These are phyloP conservation scores for Nanger granti DNA, from an alignment of 2,113 vertebrate genomes.

Conservation along the genomic window DNA sequence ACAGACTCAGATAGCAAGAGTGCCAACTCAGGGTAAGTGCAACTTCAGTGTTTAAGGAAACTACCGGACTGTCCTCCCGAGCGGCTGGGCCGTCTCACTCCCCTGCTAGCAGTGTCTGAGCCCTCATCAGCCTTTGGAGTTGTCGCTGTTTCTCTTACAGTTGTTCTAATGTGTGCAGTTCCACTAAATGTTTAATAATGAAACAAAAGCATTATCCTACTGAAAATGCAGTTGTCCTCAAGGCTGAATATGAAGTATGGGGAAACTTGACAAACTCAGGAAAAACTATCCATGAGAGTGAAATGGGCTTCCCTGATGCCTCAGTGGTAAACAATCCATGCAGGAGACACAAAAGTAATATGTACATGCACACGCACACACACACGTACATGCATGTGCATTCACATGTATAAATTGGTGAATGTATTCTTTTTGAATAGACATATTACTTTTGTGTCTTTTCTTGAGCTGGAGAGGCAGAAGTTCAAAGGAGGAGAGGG, in stretches of 20 bases:
- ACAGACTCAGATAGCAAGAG: neutral
- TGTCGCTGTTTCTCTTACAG: neutral
- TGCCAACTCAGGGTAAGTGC: neutral
- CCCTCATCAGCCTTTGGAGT: neutral
- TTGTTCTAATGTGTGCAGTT: neutral
- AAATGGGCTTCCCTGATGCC: neutral
- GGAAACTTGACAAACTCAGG: neutral
- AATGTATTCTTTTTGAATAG: neutral
- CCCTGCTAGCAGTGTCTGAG: neutral
- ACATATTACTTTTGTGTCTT: neutral
- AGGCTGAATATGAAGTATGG: neutral
- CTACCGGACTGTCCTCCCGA: accelerated
- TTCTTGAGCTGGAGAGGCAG: neutral
- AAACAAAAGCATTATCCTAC: neutral
- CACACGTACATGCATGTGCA: neutral
- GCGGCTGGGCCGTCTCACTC: neutral
- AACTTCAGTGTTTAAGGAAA: neutral
- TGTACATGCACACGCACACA: neutral
- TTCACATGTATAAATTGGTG: neutral
- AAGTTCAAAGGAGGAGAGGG: neutral
- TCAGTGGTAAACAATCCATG: neutral
- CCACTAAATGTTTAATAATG: neutral
- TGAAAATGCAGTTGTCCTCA: neutral
- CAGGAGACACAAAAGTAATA: neutral
- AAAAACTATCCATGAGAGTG: neutral